Conservation (phyloP, 2,797 vertebrate genomes). For the Bryconaethiops microstoma region DNA sequence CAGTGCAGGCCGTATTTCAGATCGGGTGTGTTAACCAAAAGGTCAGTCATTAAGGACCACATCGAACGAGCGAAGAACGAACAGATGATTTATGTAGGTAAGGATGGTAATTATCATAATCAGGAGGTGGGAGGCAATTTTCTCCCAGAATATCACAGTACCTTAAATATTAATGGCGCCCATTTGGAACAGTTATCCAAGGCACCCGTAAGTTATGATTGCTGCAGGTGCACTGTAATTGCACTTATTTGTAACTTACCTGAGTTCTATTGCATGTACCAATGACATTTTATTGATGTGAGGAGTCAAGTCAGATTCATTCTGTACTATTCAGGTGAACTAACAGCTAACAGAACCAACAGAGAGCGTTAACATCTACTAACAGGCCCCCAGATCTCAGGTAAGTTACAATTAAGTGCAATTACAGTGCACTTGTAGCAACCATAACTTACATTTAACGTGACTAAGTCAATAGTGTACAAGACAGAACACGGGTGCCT, state of each 20-base stretch:
- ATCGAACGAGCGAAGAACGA: slow-evolving; percentile 47
- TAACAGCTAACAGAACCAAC: neutral
- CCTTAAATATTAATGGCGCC: slow-evolving; percentile 76
- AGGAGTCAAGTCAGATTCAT: neutral
- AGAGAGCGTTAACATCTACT: slow-evolving; percentile 58
- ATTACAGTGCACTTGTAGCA: neutral
- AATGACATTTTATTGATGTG: neutral
- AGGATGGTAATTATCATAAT: slow-evolving; percentile 74
- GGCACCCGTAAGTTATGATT: neutral
- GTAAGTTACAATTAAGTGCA: too few species aligned
- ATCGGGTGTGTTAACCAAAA: neutral
- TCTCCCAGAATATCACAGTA: slow-evolving; percentile 69
- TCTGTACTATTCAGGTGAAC: neutral
- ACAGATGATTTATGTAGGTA: slow-evolving; percentile 67
- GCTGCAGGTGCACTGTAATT: too few species aligned
- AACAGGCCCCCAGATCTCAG: slow-evolving; percentile 50
- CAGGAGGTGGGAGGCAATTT: slow-evolving; percentile 71
- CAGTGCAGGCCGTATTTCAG: neutral
- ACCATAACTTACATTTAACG: neutral
- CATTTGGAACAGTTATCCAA: slow-evolving; percentile 67
- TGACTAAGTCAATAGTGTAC: neutral
- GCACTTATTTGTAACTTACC: too few species aligned
- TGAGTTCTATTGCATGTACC: too few species aligned
- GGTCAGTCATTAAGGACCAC: neutral
- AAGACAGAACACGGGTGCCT: neutral